Base-by-base conservation (phyloP, 1,140 invertebrate genomes). In the Rhizoglyphus robini region DNA sequence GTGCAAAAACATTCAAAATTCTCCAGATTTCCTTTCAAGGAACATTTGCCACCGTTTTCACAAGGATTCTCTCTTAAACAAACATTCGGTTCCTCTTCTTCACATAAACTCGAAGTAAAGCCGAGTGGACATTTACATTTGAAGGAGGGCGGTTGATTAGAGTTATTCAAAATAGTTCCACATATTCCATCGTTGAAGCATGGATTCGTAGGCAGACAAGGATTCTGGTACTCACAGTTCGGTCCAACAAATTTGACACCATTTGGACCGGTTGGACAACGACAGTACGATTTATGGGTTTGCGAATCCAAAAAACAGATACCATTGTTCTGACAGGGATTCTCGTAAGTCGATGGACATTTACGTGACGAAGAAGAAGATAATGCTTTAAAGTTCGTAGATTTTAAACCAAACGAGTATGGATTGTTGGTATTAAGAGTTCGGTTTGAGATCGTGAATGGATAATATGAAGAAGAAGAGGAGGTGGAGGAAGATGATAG, bases 41-140 rank as follows among this genome's bases (percentile, higher is more conserved):
- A 77, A 75, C 93, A 96, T 0, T 83, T 87, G 13, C 88, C 91
- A 65, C 85, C 85, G 72, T 96, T 90, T 68, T 84, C 81, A 76
- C 92, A 97, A 0, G 92, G 90, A 57, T 82, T 79, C 0, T 90
- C 93, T 75, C 87, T 88, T 49, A 83, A 76, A 74, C 90, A 94
- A 75, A 94, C 90, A 74, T 93, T 88, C 13, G 90, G 83, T 71
- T 94, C 90, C 4, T 85, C 78, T 0, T 81, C 76, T 75, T 92
- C 86, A 76, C 91, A 95, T 73, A 92, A 86, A 69, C 88, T 87
- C 4, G 89, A 90, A 65, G 83, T 84, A 77, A 93, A 95, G 69
- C 91, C 91, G 49, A 85, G 82, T 66, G 81, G 79, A 76, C 91
- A 95, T 66, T 80, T 80, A 73, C 89, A 92, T 23, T 77, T 78